phyloP scores from a whole-genome alignment of 2,797 vertebrate genomes.

The Cynopterus sphinx region DNA sequence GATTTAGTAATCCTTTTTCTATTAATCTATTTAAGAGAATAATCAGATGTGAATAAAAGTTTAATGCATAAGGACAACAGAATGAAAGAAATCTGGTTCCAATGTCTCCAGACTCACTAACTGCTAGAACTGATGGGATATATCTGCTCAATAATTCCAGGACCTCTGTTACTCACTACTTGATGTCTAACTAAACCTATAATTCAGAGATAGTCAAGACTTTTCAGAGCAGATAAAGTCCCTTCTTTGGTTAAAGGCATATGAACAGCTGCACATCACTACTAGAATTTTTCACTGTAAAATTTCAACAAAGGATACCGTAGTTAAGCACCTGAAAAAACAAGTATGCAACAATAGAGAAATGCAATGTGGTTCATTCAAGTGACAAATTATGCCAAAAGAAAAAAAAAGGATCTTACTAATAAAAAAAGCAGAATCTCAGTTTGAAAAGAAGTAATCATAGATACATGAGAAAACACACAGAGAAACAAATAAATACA shows the following conservation, averaged over 20 bases:
- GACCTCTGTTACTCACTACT: not conserved
- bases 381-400: not conserved
- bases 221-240: not conserved
- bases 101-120: not conserved
- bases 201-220: not conserved
- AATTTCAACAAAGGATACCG: not conserved
- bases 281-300: not conserved
- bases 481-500: not conserved
- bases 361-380: not conserved
- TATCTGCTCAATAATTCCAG: not conserved
- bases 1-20: not conserved
- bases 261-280: not conserved
- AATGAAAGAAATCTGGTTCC: not conserved
- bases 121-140: not conserved
- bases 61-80: not conserved
- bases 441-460: not conserved
- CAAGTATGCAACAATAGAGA: not conserved
- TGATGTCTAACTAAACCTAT: not conserved
- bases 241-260: not conserved
- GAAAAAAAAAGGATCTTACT: not conserved
- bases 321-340: not conserved
- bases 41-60: not conserved
- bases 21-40: conserved; percentile 14
- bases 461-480: not conserved
- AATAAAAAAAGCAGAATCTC: not conserved